Evolutionary conservation across 2,113 vertebrate species (phyloP).

Genomic region (Petrocephalus microphthalmus): DNA sequence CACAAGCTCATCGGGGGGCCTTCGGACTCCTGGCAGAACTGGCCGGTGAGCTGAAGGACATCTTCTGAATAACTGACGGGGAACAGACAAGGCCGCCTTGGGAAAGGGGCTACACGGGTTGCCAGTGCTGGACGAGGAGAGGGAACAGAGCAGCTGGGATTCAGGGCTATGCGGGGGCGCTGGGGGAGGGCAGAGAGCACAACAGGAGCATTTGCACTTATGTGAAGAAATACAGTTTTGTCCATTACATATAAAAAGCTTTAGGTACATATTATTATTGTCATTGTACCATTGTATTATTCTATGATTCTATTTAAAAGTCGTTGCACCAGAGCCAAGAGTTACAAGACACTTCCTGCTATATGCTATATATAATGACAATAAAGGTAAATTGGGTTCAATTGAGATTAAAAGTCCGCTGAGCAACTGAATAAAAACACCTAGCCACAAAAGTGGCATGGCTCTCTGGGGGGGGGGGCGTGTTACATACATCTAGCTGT

Average conservation of each 20-base stretch:
- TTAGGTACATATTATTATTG: not conserved
- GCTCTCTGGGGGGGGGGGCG: not conserved
- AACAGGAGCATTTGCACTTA: not conserved
- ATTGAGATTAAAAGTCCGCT: not conserved
- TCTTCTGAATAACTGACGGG: conserved; percentile 45
- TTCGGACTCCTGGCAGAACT: conserved; percentile 30
- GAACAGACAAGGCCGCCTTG: conserved; percentile 14
- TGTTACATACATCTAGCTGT: not conserved
- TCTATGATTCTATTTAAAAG: not conserved
- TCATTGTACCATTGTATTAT: not conserved
- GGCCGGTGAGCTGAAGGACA: conserved; percentile 38
- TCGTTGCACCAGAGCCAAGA: not conserved
- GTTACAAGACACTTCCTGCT: not conserved
- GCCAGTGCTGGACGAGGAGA: not conserved
- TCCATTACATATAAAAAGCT: not conserved
- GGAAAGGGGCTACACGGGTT: not conserved
- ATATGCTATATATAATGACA: not conserved
- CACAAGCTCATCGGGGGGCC: conserved; percentile 30
- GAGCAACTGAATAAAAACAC: not conserved
- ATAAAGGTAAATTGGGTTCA: not conserved
- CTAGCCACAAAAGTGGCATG: not conserved
- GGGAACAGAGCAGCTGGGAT: not conserved
- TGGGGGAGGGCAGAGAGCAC: not conserved
- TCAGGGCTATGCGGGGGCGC: not conserved
- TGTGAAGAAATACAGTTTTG: not conserved